phyloP scores from a whole-genome alignment of 2,113 vertebrate species.

The Chaetodon trifascialis region DNA sequence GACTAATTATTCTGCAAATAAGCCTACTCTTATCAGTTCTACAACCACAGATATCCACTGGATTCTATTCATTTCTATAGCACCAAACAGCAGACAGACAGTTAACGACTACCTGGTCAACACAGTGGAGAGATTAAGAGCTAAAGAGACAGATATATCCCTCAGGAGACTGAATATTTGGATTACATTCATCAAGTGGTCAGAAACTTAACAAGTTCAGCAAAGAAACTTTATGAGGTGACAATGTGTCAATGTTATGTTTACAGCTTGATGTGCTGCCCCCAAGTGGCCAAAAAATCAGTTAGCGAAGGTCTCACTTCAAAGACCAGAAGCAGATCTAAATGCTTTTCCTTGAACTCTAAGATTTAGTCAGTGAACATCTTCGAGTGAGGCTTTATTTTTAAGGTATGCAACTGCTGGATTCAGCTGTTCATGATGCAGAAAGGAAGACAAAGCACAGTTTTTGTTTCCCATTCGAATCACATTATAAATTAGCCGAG shows the following conservation, averaged over 20 bases:
- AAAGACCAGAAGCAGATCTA: neutral
- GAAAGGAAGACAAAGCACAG: neutral
- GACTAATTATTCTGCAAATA: neutral
- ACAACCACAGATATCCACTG: neutral
- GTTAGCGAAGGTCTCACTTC: neutral
- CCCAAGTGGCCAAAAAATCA: neutral
- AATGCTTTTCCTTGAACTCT: neutral
- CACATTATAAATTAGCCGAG: neutral
- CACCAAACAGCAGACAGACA: neutral
- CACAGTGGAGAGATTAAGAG: no score
- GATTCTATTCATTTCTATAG: neutral
- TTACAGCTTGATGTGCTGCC: neutral
- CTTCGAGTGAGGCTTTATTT: neutral
- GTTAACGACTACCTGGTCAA: no score
- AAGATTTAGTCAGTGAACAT: neutral
- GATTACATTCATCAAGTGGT: neutral
- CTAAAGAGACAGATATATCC: neutral
- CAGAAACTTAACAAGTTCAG: neutral
- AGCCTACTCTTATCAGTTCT: neutral
- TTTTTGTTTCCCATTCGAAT: neutral
- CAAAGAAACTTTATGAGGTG: neutral
- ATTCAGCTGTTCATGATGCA: neutral
- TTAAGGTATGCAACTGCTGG: neutral
- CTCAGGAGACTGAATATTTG: no score
- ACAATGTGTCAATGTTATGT: neutral